Base-by-base conservation (phyloP, 2,888 invertebrate species). In the Proisotoma minuta region DNA sequence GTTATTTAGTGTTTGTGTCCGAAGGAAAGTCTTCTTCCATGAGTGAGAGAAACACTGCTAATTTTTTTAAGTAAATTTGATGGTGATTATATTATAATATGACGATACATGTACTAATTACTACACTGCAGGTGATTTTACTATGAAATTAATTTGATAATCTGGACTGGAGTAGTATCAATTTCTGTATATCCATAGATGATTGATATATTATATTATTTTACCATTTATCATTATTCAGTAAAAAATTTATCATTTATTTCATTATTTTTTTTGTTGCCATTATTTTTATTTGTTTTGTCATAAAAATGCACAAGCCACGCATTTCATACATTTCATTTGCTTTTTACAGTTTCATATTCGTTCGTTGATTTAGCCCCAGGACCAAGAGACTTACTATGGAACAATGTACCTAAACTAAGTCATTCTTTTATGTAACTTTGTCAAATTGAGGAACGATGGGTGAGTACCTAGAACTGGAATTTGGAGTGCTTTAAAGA, bases 151-250 rank as follows among this genome's bases (percentile, higher is more conserved):
- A 15, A 34, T 34, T 34, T 34, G 34, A 15, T 34, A 34, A 34
- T 10, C 8, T 34, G 34, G 34, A 34, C 15, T 34, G 8, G 34
- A 34, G 34, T 8, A 34, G 15, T 34, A 34, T 34, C 34, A 34
- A 34, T 34, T 34, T 34, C 34, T 34, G 8, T 15, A 34, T 10
- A 10, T 8, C 34, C 15, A 34, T 34, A 34, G 8, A 34, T 34
- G 8, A 34, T 34, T 34, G 34, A 15, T 34, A 34, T 34, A 34
- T 34, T 52, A 52, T 27, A 26, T 52, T 52, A 52, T 52, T 52
- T 52, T 52, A 52, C 52, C 23, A 52, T 52, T 52, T 52, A 52
- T 52, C 28, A 52, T 52, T 52, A 52, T 52, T 52, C 27, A 52
- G 15, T 28, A 52, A 52, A 28, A 52, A 26, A 52, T 52, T 47